Evolutionary conservation across 1,140 invertebrate genomes (phyloP).

Genomic region (Gonatopus flavifemur): DNA sequence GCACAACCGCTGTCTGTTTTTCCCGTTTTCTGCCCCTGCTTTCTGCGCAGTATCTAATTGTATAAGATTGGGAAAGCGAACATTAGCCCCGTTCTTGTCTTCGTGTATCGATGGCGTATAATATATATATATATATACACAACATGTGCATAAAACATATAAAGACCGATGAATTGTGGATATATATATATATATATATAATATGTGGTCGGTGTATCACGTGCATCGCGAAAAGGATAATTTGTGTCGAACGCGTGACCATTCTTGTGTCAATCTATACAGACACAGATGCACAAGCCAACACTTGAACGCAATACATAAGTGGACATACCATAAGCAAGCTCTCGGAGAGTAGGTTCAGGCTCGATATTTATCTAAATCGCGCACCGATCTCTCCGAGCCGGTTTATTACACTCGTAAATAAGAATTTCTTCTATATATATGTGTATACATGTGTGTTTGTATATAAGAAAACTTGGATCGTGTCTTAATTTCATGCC

Average conservation of each 20-base stretch:
- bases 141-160: too few species aligned
- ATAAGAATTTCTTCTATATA: slow-evolving; percentile 17
- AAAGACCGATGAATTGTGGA: too few species aligned
- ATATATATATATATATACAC: too few species aligned
- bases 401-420: slow-evolving; percentile 26
- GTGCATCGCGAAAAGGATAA: slow-evolving; percentile 27
- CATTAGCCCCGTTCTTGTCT: slow-evolving; percentile 17
- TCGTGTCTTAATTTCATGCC: slow-evolving; percentile 11
- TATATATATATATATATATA: too few species aligned
- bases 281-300: not conserved
- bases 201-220: slow-evolving; percentile 20
- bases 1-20: too few species aligned
- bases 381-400: slow-evolving; percentile 23
- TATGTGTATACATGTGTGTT: not conserved
- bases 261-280: slow-evolving; percentile 27
- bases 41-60: too few species aligned
- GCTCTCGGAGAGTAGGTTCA: slow-evolving; percentile 21
- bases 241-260: slow-evolving; percentile 40
- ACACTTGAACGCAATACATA: not conserved
- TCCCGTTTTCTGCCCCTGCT: too few species aligned
- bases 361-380: slow-evolving; percentile 31
- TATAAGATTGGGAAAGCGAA: slow-evolving; percentile 24
- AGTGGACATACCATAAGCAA: too few species aligned
- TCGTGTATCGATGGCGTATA: too few species aligned
- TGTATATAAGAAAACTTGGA: too few species aligned